phyloP scores from a whole-genome alignment of 2,797 vertebrate genomes.

The Eulemur albifrons region DNA sequence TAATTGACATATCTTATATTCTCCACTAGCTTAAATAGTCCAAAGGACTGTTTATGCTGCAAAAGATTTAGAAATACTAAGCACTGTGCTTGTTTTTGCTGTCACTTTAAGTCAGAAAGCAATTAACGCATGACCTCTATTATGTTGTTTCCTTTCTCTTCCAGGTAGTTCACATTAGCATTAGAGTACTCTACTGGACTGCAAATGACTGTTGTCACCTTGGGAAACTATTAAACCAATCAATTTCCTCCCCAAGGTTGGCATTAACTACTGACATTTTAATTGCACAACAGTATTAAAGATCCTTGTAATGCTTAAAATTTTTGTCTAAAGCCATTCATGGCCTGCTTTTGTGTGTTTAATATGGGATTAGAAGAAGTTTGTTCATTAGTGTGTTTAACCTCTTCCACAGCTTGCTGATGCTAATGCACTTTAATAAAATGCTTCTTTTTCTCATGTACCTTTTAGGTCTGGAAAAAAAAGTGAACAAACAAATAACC shows the following conservation, averaged over 20 bases:
- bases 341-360: conserved; percentile 3
- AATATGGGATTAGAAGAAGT: not conserved
- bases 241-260: conserved; percentile 51
- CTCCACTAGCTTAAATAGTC: not conserved
- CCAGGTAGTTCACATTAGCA: conserved; percentile 33
- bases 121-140: conserved; percentile 42
- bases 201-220: conserved; percentile 54
- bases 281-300: conserved; percentile 44
- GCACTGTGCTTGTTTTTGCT: not conserved
- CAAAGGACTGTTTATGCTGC: not conserved
- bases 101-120: conserved; percentile 35
- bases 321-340: not conserved
- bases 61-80: conserved; percentile 22
- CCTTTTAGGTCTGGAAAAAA: not conserved
- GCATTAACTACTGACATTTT: conserved; percentile 62
- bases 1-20: not conserved
- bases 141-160: conserved; percentile 28
- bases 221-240: conserved; percentile 51
- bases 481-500: not conserved
- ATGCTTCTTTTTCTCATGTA: not conserved
- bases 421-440: not conserved
- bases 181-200: conserved; percentile 41
- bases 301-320: conserved; percentile 47
- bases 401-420: not conserved
- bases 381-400: conserved; percentile 15